Base-by-base conservation (phyloP, 2,888 invertebrate genomes). In the Hirtodrosophila duncani region DNA sequence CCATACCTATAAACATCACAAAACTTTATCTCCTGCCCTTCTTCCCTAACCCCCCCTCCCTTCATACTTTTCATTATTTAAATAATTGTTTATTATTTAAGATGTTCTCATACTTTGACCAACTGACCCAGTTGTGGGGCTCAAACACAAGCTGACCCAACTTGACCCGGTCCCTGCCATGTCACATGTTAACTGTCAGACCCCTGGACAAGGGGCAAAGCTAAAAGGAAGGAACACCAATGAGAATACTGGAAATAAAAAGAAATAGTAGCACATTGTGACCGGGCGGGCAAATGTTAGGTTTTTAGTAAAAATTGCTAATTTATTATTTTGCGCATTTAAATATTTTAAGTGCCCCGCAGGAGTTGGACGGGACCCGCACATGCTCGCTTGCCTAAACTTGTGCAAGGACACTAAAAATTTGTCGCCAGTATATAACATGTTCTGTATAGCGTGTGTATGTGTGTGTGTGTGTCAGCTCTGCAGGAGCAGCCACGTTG, bases 251-350 rank as follows among this genome's bases (percentile, higher is more conserved):
- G 16, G 9, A 30, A 30, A 30, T 16, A 30, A 30, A 14, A 27
- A 27, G 38, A 21, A 43, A 45, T 57, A 43, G 17, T 21, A 60
- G 31, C 11, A 31, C 24, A 34, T 58, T 66, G 38, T 45, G 31
- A 7, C 37, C 37, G 45, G 34, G 8, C 10, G 17, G 20, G n/a
- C n/a, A n/a, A 24, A 31, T 17, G 46, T 49, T 67, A 65, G 51
- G 53, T 68, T 68, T 56, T 58, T 62, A 59, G 63, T 61, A 69
- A 78, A 82, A 36, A 31, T 56, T 75, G 67, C 66, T 82, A 78
- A 78, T 78, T 80, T 82, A 82, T 82, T 78, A 78, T 78, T 78
- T 78, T 77, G 78, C 78, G 81, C 82, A 82, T 80, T 82, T 78
- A 82, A 82, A 78, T 78, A 78, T 82, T 82, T 82, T 67, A 78